Evolutionary conservation across 53 echinoderm and acorn worm species (phyloP).

Genomic region (Temnopleurus reevesii): DNA sequence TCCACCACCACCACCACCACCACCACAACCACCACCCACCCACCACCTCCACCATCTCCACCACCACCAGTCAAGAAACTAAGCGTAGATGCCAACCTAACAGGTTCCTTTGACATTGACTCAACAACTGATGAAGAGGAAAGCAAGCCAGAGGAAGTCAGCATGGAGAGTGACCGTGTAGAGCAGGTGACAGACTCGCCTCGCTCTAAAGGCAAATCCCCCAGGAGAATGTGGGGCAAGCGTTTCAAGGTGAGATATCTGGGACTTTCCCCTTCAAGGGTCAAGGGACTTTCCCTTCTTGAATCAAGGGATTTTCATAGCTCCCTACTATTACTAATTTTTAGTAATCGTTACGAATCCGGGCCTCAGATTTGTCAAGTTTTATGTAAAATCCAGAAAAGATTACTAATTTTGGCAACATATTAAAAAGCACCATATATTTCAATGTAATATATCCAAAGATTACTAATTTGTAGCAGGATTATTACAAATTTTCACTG

Average conservation of each 20-base stretch:
- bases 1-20: background rate
- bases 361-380: too few relatives aligned
- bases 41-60: background rate
- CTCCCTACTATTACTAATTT: too few relatives aligned
- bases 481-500: too few relatives aligned
- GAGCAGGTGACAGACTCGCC: conserved; percentile 24
- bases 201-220: conserved; percentile 75
- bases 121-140: conserved; percentile 66
- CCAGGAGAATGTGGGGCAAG: conserved; percentile 93
- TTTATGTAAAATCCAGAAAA: too few relatives aligned
- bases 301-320: background rate
- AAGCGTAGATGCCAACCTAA: conserved; percentile 75
- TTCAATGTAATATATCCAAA: too few relatives aligned
- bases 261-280: background rate
- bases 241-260: conserved; percentile 79
- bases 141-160: conserved; percentile 11
- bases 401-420: too few relatives aligned
- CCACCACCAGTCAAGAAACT: conserved; percentile 65
- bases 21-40: background rate
- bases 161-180: background rate
- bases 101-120: conserved; percentile 66
- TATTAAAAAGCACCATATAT: too few relatives aligned
- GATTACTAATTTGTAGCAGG: too few relatives aligned
- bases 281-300: background rate
- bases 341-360: too few relatives aligned